Percentiles rank a stretch among this genome's conserved stretches.
These are phyloP conservation scores for Diplolepis rosae DNA, from an alignment of 2,888 invertebrate species.

Conservation along the genomic window DNA sequence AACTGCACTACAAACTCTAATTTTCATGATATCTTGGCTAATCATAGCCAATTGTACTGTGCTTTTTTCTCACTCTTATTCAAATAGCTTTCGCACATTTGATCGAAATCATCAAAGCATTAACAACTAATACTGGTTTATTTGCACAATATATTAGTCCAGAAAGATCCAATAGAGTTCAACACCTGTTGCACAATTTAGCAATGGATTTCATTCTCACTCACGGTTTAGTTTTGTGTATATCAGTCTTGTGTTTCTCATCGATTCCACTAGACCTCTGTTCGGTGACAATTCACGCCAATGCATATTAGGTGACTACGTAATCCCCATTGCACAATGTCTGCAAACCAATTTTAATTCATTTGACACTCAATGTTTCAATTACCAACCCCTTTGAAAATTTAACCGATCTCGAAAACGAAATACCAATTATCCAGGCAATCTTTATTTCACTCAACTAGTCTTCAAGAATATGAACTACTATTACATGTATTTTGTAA, in stretches of 20 bases:
- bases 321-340: neutral
- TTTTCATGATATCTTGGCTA: conserved; percentile 14
- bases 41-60: neutral
- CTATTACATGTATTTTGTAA: neutral
- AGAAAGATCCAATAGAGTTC: conserved; percentile 44
- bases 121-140: conserved; percentile 23
- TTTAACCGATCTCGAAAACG: neutral
- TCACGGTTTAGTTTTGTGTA: conserved; percentile 36
- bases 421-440: neutral
- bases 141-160: conserved; percentile 14
- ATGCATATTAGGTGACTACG: conserved; percentile 9
- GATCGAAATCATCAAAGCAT: neutral
- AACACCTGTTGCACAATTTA: conserved; percentile 67
- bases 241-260: conserved; percentile 19
- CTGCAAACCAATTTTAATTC: conserved; percentile 2
- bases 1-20: neutral
- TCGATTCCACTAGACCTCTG: conserved; percentile 21
- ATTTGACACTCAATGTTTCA: neutral
- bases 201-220: conserved; percentile 65
- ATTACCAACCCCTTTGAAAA: neutral
- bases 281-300: neutral
- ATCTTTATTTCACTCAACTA: neutral
- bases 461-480: neutral
- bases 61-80: neutral
- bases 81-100: neutral